These are phyloP conservation scores for Catocala nupta DNA, from an alignment of 2,888 invertebrate species.

Conservation along the genomic window DNA sequence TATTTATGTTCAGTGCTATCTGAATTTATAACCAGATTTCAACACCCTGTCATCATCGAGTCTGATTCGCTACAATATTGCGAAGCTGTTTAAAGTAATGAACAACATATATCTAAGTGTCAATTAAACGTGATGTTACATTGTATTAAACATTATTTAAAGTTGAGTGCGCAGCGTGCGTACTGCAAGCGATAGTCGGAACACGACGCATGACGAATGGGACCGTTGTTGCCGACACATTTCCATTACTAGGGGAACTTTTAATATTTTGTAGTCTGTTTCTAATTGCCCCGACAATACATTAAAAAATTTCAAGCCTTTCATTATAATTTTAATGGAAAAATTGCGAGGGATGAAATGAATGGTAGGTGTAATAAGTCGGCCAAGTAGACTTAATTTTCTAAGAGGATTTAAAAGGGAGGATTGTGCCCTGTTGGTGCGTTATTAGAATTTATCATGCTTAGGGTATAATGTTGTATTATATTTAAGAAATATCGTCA, in stretches of 20 bases:
- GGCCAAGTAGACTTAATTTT: constrained; percentile 14
- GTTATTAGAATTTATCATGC: constrained; percentile 7
- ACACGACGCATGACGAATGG: constrained; percentile 68
- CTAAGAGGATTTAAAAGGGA: constrained; percentile 14
- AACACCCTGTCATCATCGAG: no score
- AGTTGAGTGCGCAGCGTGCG: constrained; percentile 41
- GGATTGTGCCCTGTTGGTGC: constrained; percentile 2
- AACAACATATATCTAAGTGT: constrained; percentile 14
- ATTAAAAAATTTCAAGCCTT: constrained; percentile 58
- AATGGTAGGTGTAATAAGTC: constrained; percentile 24
- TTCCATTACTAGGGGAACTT: constrained; percentile 68
- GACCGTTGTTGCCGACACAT: constrained; percentile 64
- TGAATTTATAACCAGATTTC: not conserved
- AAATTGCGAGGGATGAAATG: constrained; percentile 50
- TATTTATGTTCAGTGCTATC: not conserved
- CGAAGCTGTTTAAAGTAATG: not conserved
- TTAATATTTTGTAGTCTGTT: constrained; percentile 80
- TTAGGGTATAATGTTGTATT: not conserved
- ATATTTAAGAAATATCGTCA: constrained; percentile 1
- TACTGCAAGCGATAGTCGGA: constrained; percentile 54
- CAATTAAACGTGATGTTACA: constrained; percentile 45
- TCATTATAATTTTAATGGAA: constrained; percentile 60
- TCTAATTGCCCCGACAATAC: constrained; percentile 73
- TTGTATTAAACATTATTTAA: constrained; percentile 54
- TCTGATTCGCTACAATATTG: not conserved